Base-by-base conservation (phyloP, 92 coral and sea anemone species). In the Hydrozoanthus gracilis region DNA sequence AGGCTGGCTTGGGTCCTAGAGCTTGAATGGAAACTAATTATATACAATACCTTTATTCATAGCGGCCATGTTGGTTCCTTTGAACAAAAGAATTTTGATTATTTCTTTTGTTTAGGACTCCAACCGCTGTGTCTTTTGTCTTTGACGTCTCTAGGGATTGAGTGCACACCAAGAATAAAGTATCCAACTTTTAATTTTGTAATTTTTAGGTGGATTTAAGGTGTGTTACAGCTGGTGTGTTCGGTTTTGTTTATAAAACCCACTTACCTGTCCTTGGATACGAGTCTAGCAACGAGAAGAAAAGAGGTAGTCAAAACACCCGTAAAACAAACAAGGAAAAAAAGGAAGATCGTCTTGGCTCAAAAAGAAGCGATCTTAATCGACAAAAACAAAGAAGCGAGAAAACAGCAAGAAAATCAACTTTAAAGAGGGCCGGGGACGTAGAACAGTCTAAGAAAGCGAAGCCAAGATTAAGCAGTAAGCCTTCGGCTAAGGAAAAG, bases 241-340 rank as follows among this genome's bases (percentile, higher is more conserved):
- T 48, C 18, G 78, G 78, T 73, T 73, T 48, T 48, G 78, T 47
- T 73, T 73, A 73, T 56, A 73, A 73, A 17, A 13, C 78, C 35
- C 78, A 73, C 4, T 73, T 73, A 48, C 78, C 78, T 4, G 16
- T 73, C 9, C 78, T 73, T 5, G 78, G 78, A 13, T 8, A 47
- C 11, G 49, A 48, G 8, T 8, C 78, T 15, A 6, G 56, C 8
- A 73, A 0, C 6, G 44, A 71, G 14, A 17, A 16, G 56, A 48
- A 73, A 48, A 12, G 15, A 13, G 1, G 11, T 4, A 45, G n/a
- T 7, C 9, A 35, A 73, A 17, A 50, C 27, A 3, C 11, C 7
- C 44, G 9, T 14, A 56, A 14, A 73, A 8, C n/a, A 13, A 73
- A 73, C 10, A 4, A 15, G 20, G 12, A 73, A 73, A 15, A 8